A percentile compares a stretch with the other conserved stretches of the same genome.
Conservation (phyloP, 2,113 vertebrate species). For the Athene cunicularia region DNA sequence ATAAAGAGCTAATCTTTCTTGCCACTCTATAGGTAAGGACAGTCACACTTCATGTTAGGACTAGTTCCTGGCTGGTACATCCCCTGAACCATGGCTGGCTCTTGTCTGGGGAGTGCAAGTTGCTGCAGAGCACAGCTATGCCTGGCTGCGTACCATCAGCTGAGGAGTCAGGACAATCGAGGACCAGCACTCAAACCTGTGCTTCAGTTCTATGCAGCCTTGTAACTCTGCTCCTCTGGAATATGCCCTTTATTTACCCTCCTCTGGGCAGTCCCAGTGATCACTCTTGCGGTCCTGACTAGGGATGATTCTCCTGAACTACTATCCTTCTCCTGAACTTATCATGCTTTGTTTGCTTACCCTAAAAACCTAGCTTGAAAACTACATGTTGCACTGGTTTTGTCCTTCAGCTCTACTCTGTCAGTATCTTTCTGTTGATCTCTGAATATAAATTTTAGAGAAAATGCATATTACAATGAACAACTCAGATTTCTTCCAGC, state of each 20-base stretch:
- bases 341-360: not conserved
- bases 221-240: not conserved
- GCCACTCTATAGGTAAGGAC: not conserved
- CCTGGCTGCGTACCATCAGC: fast-evolving
- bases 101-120: not conserved
- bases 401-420: not conserved
- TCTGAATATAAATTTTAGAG: not conserved
- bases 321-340: not conserved
- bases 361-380: not conserved
- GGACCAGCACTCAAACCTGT: not conserved
- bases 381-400: not conserved
- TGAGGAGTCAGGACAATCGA: not conserved
- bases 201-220: not conserved
- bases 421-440: not conserved
- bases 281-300: not conserved
- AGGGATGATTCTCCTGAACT: not conserved
- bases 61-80: too few species aligned
- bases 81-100: not conserved
- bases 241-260: not conserved
- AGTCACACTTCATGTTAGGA: not conserved
- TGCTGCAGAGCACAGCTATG: not conserved
- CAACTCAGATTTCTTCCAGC: not conserved
- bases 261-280: not conserved
- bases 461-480: not conserved
- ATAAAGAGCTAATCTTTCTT: not conserved